Base-by-base conservation (phyloP, 2,888 invertebrate genomes). In the Lordiphosa fenestrarum region DNA sequence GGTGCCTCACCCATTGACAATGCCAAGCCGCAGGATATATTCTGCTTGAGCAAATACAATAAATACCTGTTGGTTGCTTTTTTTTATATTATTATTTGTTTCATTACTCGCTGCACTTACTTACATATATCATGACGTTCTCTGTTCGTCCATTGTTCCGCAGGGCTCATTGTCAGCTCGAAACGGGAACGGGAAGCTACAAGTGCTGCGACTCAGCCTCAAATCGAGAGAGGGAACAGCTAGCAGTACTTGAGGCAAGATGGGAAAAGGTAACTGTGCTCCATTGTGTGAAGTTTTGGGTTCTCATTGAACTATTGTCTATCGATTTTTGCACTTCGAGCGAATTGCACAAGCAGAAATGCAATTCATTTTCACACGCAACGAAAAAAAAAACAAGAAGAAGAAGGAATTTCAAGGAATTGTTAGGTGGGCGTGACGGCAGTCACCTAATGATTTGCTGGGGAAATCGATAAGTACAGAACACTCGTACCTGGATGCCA, bases 1-100 rank as follows among this genome's bases (percentile, higher is more conserved):
- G n/a, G 13, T 10, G 10, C 35, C 60, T 38, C 48, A 48, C 50
- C 60, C 72, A 84, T 82, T 77, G 83, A 82, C 80, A 77, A 82
- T 84, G 80, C 68, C 80, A 74, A 84, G 85, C 77, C 85, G 75
- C 77, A 84, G 77, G 77, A 77, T 77, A 74, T 66, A 78, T 84
- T 78, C 85, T 78, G 71, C 64, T 60, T 74, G 80, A 68, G 80
- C 64, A 84, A 84, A 78, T 78, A 84, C 83, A 77, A 77, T 78
- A 84, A 77, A 84, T 77, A 77, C 77, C 77, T 77, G 77, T 77
- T 77, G 85, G 82, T 59, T 70, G 65, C 54, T 50, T 46, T 67
- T 63, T 59, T 60, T 73, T 40, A 47, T 49, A 56, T 71, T 70
- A 57, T 49, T 69, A 69, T 73, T 69, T 73, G 73, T 30, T 30